These are phyloP conservation scores for Chiroxiphia lanceolata DNA, from an alignment of 2,797 vertebrate genomes.

Conservation along the genomic window DNA sequence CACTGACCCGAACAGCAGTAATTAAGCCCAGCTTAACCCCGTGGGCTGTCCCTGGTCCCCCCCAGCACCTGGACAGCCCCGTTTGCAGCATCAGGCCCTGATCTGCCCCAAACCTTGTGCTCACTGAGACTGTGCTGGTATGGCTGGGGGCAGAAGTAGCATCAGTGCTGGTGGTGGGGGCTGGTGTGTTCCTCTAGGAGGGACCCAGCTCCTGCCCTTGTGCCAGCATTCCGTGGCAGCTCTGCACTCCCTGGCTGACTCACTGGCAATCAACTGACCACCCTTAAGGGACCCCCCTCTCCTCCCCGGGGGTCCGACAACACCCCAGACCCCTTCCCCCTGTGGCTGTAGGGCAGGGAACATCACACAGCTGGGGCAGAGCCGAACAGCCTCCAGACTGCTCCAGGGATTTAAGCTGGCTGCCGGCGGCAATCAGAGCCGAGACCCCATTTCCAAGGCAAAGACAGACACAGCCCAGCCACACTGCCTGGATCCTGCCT, in stretches of 20 bases:
- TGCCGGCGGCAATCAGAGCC: fast-evolving
- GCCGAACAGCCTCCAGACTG: fast-evolving
- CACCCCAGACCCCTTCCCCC: background rate
- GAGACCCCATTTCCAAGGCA: background rate
- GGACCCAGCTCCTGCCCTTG: background rate
- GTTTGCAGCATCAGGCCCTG: background rate
- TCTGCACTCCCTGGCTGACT: background rate
- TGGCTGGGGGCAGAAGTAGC: background rate
- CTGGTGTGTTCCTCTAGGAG: background rate
- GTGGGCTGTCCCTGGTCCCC: fast-evolving
- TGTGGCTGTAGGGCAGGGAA: background rate
- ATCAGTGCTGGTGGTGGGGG: fast-evolving
- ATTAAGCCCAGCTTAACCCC: background rate
- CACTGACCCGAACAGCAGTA: background rate
- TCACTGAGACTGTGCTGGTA: fast-evolving
- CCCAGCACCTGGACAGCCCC: background rate
- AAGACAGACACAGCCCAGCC: fast-evolving
- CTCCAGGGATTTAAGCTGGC: fast-evolving
- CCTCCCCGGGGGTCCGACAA: fast-evolving
- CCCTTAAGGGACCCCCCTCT: fast-evolving
- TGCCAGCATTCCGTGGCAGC: background rate
- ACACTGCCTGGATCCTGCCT: fast-evolving
- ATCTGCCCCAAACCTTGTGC: background rate
- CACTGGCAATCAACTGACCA: fast-evolving
- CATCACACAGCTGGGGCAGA: background rate